These are phyloP conservation scores for Leptobrachium leishanense DNA, from an alignment of 2,113 vertebrate genomes.

Conservation along the genomic window DNA sequence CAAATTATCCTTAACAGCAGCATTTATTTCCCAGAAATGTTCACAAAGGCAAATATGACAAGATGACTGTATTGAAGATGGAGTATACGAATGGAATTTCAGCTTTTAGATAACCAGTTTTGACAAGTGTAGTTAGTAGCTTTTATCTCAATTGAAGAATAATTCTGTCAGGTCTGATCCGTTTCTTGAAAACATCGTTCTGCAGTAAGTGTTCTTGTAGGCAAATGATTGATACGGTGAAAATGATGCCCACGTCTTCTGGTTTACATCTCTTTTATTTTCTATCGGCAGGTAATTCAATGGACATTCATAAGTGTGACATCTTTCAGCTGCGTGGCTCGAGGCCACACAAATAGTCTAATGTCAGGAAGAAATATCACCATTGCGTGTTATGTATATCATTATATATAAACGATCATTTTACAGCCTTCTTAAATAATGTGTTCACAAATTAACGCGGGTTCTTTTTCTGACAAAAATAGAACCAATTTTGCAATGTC, in stretches of 20 bases:
- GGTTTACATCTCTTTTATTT: background rate
- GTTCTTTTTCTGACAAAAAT: too few species aligned
- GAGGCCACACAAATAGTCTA: too few species aligned
- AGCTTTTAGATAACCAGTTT: slow-evolving; percentile 24
- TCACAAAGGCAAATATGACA: slow-evolving; percentile 27
- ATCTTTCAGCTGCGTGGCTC: background rate
- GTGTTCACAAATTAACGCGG: too few species aligned
- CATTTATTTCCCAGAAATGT: slow-evolving; percentile 17
- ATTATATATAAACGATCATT: too few species aligned
- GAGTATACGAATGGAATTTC: slow-evolving; percentile 18
- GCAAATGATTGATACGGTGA: background rate
- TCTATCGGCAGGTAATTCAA: background rate
- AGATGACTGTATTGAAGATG: slow-evolving; percentile 11
- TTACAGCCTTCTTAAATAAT: too few species aligned
- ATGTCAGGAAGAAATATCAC: too few species aligned
- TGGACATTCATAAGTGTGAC: background rate
- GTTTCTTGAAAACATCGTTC: slow-evolving; percentile 20
- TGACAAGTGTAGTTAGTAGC: slow-evolving; percentile 44
- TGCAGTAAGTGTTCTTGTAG: slow-evolving; percentile 11
- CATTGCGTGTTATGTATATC: too few species aligned
- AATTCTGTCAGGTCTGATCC: slow-evolving; percentile 25
- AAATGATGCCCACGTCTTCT: background rate
- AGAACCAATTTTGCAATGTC: too few species aligned
- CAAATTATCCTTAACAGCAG: slow-evolving; percentile 26
- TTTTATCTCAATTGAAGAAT: slow-evolving; percentile 43